phyloP scores from a whole-genome alignment of 2,888 invertebrate genomes.

The Lepetodrilus schrolli region DNA sequence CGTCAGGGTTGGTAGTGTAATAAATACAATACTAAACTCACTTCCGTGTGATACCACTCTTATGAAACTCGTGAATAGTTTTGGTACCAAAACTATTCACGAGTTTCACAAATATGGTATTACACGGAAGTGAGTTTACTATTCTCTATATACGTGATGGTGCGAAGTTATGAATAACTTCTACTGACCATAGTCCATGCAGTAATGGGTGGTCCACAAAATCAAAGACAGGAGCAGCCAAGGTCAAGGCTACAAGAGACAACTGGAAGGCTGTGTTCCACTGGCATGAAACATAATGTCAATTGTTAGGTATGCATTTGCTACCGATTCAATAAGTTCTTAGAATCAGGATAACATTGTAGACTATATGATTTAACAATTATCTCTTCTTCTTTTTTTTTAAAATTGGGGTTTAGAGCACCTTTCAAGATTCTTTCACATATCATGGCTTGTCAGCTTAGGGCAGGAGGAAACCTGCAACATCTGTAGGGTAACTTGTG shows the following conservation, averaged over 20 bases:
- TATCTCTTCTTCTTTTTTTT: not conserved
- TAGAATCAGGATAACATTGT: not conserved
- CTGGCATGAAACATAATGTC: slow-evolving; percentile 58
- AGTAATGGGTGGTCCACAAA: slow-evolving; percentile 88
- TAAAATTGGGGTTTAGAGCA: too few relatives aligned
- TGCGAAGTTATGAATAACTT: too few relatives aligned
- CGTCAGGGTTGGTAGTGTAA: too few relatives aligned
- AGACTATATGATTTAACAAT: not conserved
- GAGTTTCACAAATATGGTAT: too few relatives aligned
- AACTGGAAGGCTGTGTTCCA: slow-evolving; percentile 92
- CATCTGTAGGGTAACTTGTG: too few relatives aligned
- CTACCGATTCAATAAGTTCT: not conserved
- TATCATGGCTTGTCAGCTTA: too few relatives aligned
- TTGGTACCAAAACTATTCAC: too few relatives aligned
- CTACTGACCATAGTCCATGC: slow-evolving; percentile 82
- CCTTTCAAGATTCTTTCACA: too few relatives aligned
- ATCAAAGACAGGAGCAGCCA: slow-evolving; percentile 92
- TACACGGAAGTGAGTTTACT: not conserved
- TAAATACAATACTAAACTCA: too few relatives aligned
- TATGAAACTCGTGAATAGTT: too few relatives aligned
- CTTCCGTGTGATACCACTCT: too few relatives aligned
- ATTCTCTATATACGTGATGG: not conserved
- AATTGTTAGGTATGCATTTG: not conserved
- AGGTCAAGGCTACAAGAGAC: slow-evolving; percentile 86
- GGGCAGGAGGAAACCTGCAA: too few relatives aligned